Conservation (phyloP, 2,888 invertebrate species). For the Quadroppia sp. region DNA sequence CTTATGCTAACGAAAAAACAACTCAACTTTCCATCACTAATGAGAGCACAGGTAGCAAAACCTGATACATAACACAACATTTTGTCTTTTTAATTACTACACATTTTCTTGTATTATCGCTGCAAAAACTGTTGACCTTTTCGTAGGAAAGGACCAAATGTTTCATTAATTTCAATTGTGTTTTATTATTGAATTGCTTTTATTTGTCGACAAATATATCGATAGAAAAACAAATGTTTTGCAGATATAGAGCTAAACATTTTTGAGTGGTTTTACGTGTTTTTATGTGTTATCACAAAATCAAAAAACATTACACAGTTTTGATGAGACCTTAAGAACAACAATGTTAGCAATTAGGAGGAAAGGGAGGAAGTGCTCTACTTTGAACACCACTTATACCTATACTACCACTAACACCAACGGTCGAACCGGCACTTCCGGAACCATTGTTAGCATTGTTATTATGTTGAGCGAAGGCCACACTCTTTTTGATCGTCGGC, state of each 20-base stretch:
- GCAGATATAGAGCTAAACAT: conserved; percentile 6
- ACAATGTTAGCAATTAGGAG: conserved; percentile 1
- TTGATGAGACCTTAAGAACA: background rate
- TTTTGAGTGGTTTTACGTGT: conserved; percentile 12
- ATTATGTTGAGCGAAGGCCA: conserved; percentile 18
- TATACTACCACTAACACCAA: background rate
- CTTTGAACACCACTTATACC: conserved; percentile 3
- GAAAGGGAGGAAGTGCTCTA: conserved; percentile 11
- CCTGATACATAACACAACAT: too few species aligned
- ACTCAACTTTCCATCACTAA: too few species aligned
- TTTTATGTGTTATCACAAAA: conserved; percentile 30
- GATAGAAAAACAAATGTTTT: conserved; percentile 8
- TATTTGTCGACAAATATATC: background rate
- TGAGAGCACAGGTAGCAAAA: too few species aligned
- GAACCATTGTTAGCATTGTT: conserved; percentile 14
- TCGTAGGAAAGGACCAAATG: background rate
- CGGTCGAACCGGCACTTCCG: background rate
- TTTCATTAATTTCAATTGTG: conserved; percentile 7
- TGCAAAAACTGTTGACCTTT: too few species aligned
- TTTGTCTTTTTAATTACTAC: too few species aligned
- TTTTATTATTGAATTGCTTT: background rate
- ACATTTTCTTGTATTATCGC: too few species aligned
- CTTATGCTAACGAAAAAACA: too few species aligned
- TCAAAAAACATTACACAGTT: conserved; percentile 21
- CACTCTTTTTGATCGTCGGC: conserved; percentile 22